Base-by-base conservation (phyloP, 2,888 invertebrate genomes). In the Eupeodes latifasciatus region DNA sequence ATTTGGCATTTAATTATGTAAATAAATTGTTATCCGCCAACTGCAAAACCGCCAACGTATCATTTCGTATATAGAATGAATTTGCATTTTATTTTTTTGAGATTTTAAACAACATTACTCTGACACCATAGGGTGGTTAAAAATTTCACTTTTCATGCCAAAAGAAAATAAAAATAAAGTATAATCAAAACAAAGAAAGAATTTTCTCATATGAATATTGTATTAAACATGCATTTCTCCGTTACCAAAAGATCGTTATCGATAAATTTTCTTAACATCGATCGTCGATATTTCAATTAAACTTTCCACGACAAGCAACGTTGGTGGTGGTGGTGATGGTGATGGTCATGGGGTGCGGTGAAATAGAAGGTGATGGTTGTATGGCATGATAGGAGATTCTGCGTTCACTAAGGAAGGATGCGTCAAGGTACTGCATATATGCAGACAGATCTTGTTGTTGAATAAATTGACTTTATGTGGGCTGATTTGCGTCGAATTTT, bases 231-330 rank as follows among this genome's bases (percentile, higher is more conserved):
- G 59, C 49, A 66, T 72, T 67, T 74, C 66, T 67, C 81, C 72
- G 47, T 77, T 66, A 64, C 66, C 59, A 47, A 47, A 71, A 78
- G 81, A 85, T 85, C 78, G 75, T 81, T 81, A 81, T 74, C 88
- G 81, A 88, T 88, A 88, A 88, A 88, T 88, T 85, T 88, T 44
- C 78, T 71, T 74, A 81, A 78, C 72, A 88, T 85, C 88, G 85
- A 88, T 81, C 85, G 88, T 47, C 88, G 81, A 81, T 88, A 88
- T 88, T 85, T 88, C 88, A 88, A 88, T 88, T 88, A 81, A 81
- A 88, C 88, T 85, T 88, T 88, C 85, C 84, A 81, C 51, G 40
- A 40, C 40, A 40, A 53, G 51, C 14, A 2, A 19, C n/a, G 62
- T 11, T 34, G 57, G 27, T 34, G 40, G 7, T 6, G 10, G 40